Percentiles rank a stretch among this genome's conserved stretches.
phyloP scores from a whole-genome alignment of 2,888 invertebrate genomes.

The Pteria penguin region DNA sequence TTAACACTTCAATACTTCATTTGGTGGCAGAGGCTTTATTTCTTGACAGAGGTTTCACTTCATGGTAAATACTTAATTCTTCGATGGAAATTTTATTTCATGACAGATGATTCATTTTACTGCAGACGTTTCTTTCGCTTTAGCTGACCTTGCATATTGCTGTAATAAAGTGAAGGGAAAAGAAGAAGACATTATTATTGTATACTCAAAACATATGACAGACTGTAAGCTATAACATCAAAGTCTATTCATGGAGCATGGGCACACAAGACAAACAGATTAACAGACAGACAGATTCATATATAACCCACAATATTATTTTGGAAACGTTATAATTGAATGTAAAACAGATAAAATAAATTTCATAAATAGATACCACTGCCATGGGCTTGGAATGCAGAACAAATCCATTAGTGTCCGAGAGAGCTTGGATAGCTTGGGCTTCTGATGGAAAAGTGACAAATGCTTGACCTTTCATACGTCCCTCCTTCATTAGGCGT shows the following conservation, averaged over 20 bases:
- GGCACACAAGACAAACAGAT: no score
- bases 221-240: no score
- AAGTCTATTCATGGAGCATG: no score
- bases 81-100: no score
- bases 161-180: neutral
- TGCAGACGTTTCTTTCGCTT: conserved; percentile 53
- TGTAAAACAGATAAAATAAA: neutral
- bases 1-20: no score
- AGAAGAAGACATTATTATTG: neutral
- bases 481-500: conserved; percentile 93
- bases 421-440: conserved; percentile 87
- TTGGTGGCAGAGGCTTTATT: no score
- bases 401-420: conserved; percentile 92
- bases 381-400: conserved; percentile 94
- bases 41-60: no score
- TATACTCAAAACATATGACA: neutral
- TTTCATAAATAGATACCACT: conserved; percentile 84
- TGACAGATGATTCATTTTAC: no score
- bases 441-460: conserved; percentile 88
- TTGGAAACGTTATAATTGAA: neutral
- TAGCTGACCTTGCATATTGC: conserved; percentile 63
- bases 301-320: neutral
- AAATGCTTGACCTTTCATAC: conserved; percentile 98
- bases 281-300: no score
- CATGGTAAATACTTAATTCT: no score